A percentile compares a stretch with the other conserved stretches of the same genome.
phyloP scores from a whole-genome alignment of 2,888 invertebrate genomes.

The Gasteruption jaculator region DNA sequence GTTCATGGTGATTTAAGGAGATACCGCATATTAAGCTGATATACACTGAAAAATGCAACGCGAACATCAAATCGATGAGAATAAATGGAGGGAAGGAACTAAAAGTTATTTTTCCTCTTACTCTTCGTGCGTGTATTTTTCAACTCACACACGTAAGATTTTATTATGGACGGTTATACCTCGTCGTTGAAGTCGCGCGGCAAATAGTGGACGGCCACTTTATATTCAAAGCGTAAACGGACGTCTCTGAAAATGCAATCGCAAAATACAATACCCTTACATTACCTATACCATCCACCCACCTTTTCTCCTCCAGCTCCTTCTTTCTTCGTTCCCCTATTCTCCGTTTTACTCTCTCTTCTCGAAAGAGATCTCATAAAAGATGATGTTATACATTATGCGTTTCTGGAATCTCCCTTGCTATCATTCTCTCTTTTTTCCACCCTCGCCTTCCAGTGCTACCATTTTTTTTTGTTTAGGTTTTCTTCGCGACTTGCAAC shows the following conservation, averaged over 20 bases:
- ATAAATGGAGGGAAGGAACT: too few relatives aligned
- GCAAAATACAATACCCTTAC: conserved; percentile 49
- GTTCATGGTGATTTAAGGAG: too few relatives aligned
- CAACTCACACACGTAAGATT: too few relatives aligned
- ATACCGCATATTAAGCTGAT: too few relatives aligned
- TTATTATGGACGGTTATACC: too few relatives aligned
- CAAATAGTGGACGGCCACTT: conserved; percentile 38
- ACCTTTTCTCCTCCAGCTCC: conserved; percentile 19
- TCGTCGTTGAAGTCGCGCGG: too few relatives aligned
- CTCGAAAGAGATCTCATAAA: conserved; percentile 46
- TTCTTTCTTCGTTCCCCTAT: conserved; percentile 13
- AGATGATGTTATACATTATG: conserved; percentile 49
- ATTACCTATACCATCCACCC: conserved; percentile 41
- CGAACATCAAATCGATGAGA: too few relatives aligned
- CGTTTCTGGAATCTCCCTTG: conserved; percentile 32
- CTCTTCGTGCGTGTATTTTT: too few relatives aligned
- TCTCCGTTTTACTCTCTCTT: conserved; percentile 5
- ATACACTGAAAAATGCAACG: too few relatives aligned
- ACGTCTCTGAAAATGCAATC: conserved; percentile 50
- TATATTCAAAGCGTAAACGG: conserved; percentile 48
- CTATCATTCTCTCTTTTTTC: conserved; percentile 7
- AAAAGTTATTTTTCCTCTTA: too few relatives aligned
- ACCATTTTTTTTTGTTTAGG: conserved; percentile 14
- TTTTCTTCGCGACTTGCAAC: conserved; percentile 18
- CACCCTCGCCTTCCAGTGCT: conserved; percentile 4